Evolutionary conservation across 92 coral and sea anemone species (phyloP).

Genomic region (Isaurus tuberculatus): DNA sequence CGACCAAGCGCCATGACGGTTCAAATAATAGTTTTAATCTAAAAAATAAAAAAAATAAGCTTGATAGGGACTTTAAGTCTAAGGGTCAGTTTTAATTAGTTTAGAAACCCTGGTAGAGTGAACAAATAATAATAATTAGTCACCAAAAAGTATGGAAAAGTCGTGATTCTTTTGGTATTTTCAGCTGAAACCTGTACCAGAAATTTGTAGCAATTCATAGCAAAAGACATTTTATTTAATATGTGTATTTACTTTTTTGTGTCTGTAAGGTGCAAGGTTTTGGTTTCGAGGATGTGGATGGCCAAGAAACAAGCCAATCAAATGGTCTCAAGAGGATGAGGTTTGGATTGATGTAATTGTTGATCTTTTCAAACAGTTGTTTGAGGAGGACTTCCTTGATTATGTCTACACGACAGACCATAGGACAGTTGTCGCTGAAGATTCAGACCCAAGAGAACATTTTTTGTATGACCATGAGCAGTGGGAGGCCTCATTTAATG

Average conservation of each 20-base stretch:
- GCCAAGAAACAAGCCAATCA: constrained; percentile 34
- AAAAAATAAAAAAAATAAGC: too few relatives aligned
- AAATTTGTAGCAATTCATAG: neutral
- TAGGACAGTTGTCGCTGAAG: constrained; percentile 36
- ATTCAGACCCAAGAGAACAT: constrained; percentile 35
- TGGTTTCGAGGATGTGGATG: constrained; percentile 66
- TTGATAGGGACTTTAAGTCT: too few relatives aligned
- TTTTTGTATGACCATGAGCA: constrained; percentile 47
- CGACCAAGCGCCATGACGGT: too few relatives aligned
- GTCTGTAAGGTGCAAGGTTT: neutral
- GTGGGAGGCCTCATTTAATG: constrained; percentile 44
- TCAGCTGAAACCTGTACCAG: too few relatives aligned
- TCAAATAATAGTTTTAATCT: too few relatives aligned
- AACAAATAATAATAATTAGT: too few relatives aligned
- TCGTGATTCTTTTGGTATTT: too few relatives aligned
- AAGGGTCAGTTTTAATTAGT: too few relatives aligned
- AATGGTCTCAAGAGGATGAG: constrained; percentile 39
- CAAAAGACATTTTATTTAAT: neutral
- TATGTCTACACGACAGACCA: constrained; percentile 46
- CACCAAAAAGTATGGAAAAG: too few relatives aligned
- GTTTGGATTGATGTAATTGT: constrained; percentile 47
- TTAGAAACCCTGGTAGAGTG: too few relatives aligned
- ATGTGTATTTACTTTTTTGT: neutral
- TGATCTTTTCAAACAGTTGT: constrained; percentile 25
- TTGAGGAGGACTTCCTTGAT: constrained; percentile 45